Base-by-base conservation (phyloP, 2,888 invertebrate species). In the Eupithecia inturbata region DNA sequence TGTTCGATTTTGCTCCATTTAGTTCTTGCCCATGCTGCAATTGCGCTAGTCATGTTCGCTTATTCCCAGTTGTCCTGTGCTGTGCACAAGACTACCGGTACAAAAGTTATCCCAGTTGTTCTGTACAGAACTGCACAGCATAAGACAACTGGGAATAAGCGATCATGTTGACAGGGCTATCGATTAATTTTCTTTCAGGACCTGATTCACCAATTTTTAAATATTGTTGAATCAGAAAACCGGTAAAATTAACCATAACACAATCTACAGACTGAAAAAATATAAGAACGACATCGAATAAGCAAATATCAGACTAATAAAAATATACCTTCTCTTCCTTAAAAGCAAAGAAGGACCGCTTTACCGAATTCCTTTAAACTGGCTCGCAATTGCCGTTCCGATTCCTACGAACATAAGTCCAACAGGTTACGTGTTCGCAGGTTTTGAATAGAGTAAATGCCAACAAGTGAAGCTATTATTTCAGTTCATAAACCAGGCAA, bases 401-500 rank as follows among this genome's bases (percentile, higher is more conserved):
- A 64, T 39, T 26, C 39, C 10, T 22, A 22, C n/a, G 14, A 66
- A 66, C 36, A 66, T 66, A 26, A 41, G 66, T 66, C 66, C 66
- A 66, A 66, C 66, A 66, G 66, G 66, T 66, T 39, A n/a, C 39
- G 16, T 22, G 16, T 33, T 39, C n/a, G 62, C 19, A 62, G 57
- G 66, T 66, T 64, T 74, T 70, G 66, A 67, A 31, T 53, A 31
- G 45, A 45, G 63, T 67, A 72, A 67, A 70, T 70, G 39, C 73
- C 68, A 76, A 71, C 70, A 73, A 70, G 68, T 76, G 68, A 73
- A 71, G 73, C 73, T 71, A 77, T 70, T 71, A 74, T 62, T 66
- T 64, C 63, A 67, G 68, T 72, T 69, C 72, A 67, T 73, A 70
- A 73, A 73, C 66, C 67, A 73, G 53, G 68, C 68, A 73, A 76